Evolutionary conservation across 2,797 vertebrate species (phyloP), one percentile per base, ranked within the genome.

Genomic region (Mus caroli): DNA sequence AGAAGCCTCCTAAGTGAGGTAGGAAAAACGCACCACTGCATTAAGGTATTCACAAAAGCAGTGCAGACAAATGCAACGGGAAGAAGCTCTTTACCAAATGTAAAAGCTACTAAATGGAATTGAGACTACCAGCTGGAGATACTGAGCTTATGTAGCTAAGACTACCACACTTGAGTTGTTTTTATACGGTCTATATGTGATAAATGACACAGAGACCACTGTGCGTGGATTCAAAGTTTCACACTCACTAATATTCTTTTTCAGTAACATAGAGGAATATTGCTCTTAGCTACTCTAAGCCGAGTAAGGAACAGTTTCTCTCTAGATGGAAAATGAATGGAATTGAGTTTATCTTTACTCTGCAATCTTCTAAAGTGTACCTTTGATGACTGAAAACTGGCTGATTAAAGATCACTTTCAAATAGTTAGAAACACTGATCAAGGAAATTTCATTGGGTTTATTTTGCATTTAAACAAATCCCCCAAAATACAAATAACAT

Each of bases 21-120:
- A 97, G 97, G 96, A 96, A 94, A 93, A 96, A 97, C 78, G 97
- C 28, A 76, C 88, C 93, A 95, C 93, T 97, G 98, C 97, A 97
- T 97, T 97, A 98, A 97, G 97, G 97, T 98, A 98, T 94, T 98
- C 94, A 50, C 93, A 98, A 96, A 97, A 96, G 96, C 97, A 98
- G 98, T 98, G 97, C 98, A 98, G 98, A 98, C 97, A 98, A 97
- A 98, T 97, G 19, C 88, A 96, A 24, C 96, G 52, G 95, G 84
- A 98, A 98, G 98, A 67, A 88, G 80, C 90, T 93, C 92, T 98
- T 87, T 73, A 90, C 95, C 88, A 97, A 95, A 95, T 2, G 54
- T 98, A 97, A 71, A 71, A 98, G 97, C 96, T 96, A 98, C 95
- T 89, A 97, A 92, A 24, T 96, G 28, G 83, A 96, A 95, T 90